Evolutionary conservation across 2,113 vertebrate species (phyloP).

Genomic region (Pygathrix nemaeus): DNA sequence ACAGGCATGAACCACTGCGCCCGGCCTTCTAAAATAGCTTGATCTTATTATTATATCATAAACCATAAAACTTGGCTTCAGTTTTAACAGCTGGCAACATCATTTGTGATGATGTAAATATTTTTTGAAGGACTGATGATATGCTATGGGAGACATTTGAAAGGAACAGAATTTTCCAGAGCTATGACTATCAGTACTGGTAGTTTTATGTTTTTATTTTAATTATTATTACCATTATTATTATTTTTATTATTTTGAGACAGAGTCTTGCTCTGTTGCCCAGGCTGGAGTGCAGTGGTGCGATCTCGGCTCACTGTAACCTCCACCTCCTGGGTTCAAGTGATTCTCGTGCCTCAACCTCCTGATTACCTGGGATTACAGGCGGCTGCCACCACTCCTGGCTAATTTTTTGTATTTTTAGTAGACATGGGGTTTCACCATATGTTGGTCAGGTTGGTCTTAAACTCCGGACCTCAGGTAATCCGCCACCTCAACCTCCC

Average conservation of each 20-base stretch:
- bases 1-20: no score
- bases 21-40: background rate
- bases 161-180: background rate
- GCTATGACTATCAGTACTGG: background rate
- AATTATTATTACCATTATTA: background rate
- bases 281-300: background rate
- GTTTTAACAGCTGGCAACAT: background rate
- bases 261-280: background rate
- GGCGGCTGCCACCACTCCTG: background rate
- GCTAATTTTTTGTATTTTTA: background rate
- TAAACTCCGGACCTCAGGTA: background rate
- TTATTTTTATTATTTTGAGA: background rate
- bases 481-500: no score
- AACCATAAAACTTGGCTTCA: background rate
- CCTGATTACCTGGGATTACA: no score
- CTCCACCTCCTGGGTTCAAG: rapidly evolving
- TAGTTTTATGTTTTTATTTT: background rate
- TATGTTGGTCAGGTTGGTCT: background rate
- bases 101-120: background rate
- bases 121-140: background rate
- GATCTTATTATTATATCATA: background rate
- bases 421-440: no score
- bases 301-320: background rate
- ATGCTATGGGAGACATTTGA: background rate
- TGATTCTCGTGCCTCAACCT: background rate